Percentiles rank a stretch among this genome's conserved stretches.
phyloP scores from a whole-genome alignment of 1,140 invertebrate species.

The Ooceraea biroi region DNA sequence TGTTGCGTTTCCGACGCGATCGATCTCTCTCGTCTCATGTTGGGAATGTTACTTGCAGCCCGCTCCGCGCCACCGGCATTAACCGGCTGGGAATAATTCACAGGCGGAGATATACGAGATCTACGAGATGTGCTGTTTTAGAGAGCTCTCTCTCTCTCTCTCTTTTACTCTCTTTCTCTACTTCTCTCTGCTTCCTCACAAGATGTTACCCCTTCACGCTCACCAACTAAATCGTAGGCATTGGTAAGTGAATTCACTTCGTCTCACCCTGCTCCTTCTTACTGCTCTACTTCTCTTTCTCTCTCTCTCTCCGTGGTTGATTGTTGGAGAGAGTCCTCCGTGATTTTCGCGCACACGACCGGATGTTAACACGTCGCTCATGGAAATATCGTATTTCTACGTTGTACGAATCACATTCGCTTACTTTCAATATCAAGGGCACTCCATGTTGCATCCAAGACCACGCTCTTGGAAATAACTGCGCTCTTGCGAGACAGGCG shows the following conservation, averaged over 20 bases:
- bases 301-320: background rate
- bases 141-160: conserved; percentile 41
- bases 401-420: conserved; percentile 62
- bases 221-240: conserved; percentile 68
- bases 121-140: conserved; percentile 44
- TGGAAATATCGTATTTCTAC: conserved; percentile 56
- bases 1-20: conserved; percentile 28
- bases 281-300: too few relatives aligned
- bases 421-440: conserved; percentile 65
- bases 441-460: conserved; percentile 64
- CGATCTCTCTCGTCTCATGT: conserved; percentile 20
- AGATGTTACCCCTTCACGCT: conserved; percentile 59
- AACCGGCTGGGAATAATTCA: conserved; percentile 32
- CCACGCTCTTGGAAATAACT: conserved; percentile 61
- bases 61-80: conserved; percentile 18
- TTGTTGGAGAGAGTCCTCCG: conserved; percentile 35
- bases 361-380: conserved; percentile 66
- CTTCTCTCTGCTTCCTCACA: background rate
- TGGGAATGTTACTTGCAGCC: conserved; percentile 54
- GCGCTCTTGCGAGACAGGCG: conserved; percentile 39
- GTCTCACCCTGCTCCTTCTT: too few relatives aligned
- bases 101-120: conserved; percentile 57
- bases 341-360: conserved; percentile 39
- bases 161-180: background rate
- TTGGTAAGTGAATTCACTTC: conserved; percentile 40